Evolutionary conservation across 2,888 invertebrate genomes (phyloP), one percentile per base, ranked within the genome.

Genomic region (Agonopterix subpropinquella): DNA sequence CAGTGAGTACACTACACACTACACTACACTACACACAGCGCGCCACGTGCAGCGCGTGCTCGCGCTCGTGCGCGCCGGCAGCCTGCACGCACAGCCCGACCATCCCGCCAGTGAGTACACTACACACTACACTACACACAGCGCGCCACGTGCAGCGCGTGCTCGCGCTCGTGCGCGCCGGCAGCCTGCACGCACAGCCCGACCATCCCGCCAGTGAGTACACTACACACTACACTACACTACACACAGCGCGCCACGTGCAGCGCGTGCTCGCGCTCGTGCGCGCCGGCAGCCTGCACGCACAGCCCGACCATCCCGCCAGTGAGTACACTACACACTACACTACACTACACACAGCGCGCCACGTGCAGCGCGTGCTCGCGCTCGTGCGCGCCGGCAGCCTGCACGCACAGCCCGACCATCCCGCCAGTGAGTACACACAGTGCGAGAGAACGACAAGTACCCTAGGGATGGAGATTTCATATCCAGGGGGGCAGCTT

Each of bases 161-260:
- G 53, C 73, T 83, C 8, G 72, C 72, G 92, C 97, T 73, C 75
- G 67, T 85, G 52, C 67, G 84, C 94, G 71, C 95, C 8, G 83
- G 80, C 50, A 70, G 81, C 41, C 58, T 97, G 41, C 94, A 94
- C 78, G 93, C 65, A 13, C 67, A 70, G 56, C 53, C 55, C 41
- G 49, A 11, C 4, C 56, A 50, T 0, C 64, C 60, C 3, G 55
- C 58, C 48, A 59, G 64, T 64, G 43, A 47, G 53, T 45, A 18
- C 18, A n/a, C n/a, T n/a, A n/a, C n/a, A n/a, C n/a, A n/a, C n/a
- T n/a, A n/a, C n/a, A n/a, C n/a, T n/a, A n/a, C n/a, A n/a, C n/a
- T n/a, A n/a, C n/a, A n/a, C n/a, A n/a, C n/a, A n/a, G 97, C 37
- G 94, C 77, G 9, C 96, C 94, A 59, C 53, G 62, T 64, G 41